phyloP scores from a whole-genome alignment of 2,797 vertebrate genomes.

The Falco rusticolus region DNA sequence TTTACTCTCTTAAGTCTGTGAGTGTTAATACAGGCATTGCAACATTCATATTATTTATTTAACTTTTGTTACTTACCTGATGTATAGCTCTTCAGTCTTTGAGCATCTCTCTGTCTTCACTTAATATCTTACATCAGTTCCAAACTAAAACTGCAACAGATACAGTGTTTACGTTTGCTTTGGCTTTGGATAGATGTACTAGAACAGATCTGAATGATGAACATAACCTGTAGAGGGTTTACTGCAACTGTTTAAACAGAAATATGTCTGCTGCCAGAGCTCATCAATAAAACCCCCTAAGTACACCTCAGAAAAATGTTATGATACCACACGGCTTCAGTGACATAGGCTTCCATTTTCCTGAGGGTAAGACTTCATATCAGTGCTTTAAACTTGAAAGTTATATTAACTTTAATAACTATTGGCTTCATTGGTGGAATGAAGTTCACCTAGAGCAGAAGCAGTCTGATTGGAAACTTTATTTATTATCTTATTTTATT shows the following conservation, averaged over 20 bases:
- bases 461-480: constrained; percentile 18
- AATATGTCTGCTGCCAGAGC: not conserved
- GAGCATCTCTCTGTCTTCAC: not conserved
- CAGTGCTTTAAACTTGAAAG: not conserved
- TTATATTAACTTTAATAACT: not conserved
- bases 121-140: not conserved
- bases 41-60: not conserved
- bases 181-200: not conserved
- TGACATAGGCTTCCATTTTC: not conserved
- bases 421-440: not conserved
- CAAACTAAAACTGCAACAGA: not conserved
- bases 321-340: not conserved
- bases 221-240: accelerated
- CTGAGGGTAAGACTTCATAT: not conserved
- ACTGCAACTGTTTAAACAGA: not conserved
- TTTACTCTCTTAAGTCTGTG: not conserved
- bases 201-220: not conserved
- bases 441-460: not conserved
- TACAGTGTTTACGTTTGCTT: not conserved
- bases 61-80: not conserved
- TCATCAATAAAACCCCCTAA: not conserved
- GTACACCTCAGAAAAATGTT: not conserved
- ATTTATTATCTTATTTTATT: constrained; percentile 59
- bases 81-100: not conserved
- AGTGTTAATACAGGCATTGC: not conserved